Conservation (phyloP, 2,797 vertebrate genomes). For the Eospalax fontanierii region DNA sequence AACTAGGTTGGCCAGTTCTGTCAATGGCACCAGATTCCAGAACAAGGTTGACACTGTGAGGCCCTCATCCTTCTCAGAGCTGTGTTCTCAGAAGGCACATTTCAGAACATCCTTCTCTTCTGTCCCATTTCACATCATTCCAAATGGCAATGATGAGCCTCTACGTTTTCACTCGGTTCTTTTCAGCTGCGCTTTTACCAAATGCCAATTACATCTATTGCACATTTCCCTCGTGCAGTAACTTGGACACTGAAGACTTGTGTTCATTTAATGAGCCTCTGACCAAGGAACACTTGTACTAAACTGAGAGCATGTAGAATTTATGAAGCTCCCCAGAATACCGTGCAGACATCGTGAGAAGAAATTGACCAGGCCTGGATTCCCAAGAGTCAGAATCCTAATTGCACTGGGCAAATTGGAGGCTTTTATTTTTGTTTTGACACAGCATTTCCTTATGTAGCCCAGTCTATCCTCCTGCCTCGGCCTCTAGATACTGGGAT, state of each 20-base stretch:
- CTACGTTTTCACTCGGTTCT: neutral
- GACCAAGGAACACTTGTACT: neutral
- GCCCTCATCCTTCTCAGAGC: neutral
- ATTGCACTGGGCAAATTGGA: neutral
- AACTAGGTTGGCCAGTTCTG: neutral
- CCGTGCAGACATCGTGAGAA: fast-evolving
- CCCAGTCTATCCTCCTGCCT: neutral
- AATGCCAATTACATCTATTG: neutral
- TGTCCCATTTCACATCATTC: neutral
- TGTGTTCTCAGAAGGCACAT: neutral
- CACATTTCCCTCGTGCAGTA: neutral
- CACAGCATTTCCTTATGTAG: neutral
- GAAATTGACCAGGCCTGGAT: neutral
- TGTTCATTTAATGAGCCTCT: conserved; percentile 13
- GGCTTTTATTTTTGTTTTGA: neutral
- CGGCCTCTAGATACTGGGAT: too few species aligned
- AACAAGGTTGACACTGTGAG: neutral
- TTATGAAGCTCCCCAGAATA: neutral
- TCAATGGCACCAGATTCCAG: neutral
- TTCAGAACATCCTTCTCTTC: neutral
- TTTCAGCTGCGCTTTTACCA: neutral
- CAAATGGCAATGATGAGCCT: neutral
- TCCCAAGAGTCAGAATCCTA: neutral
- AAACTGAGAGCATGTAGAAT: neutral
- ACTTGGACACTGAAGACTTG: neutral